These are phyloP conservation scores for Tinamus guttatus DNA, from an alignment of 2,113 vertebrate species.

Conservation along the genomic window DNA sequence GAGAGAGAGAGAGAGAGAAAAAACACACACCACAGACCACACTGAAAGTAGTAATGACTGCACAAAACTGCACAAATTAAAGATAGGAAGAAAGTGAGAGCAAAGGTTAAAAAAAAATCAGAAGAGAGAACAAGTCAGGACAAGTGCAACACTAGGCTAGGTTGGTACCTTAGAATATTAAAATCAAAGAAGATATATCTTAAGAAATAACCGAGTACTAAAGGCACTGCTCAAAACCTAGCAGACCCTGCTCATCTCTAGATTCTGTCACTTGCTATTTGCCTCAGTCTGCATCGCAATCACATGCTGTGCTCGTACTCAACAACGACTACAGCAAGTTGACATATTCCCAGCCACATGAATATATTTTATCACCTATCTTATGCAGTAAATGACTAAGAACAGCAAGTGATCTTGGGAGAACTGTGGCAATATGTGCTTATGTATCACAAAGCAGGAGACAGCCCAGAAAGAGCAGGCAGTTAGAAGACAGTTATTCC, in stretches of 20 bases:
- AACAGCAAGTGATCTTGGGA: slow-evolving; percentile 54
- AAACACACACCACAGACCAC: too few species aligned
- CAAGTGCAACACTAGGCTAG: neutral
- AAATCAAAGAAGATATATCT: neutral
- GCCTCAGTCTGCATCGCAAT: neutral
- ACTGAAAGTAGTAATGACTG: neutral
- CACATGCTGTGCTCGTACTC: slow-evolving; percentile 20
- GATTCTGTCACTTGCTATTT: neutral
- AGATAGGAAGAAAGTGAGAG: neutral
- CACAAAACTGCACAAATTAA: too few species aligned
- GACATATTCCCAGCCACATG: slow-evolving; percentile 5
- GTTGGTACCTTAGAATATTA: neutral
- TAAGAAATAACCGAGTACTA: neutral
- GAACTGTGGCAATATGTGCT: slow-evolving; percentile 25
- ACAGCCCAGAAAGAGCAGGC: slow-evolving; percentile 50
- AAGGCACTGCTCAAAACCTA: neutral
- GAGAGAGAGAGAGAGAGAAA: too few species aligned
- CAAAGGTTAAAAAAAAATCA: neutral
- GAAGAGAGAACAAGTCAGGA: neutral
- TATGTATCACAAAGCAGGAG: slow-evolving; percentile 48
- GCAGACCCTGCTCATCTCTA: neutral
- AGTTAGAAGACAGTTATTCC: too few species aligned
- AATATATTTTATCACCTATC: slow-evolving; percentile 30
- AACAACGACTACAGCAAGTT: slow-evolving; percentile 39
- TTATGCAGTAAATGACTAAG: slow-evolving; percentile 6